Conservation (phyloP, 2,113 vertebrate genomes). For the Cyprinodon tularosa region DNA sequence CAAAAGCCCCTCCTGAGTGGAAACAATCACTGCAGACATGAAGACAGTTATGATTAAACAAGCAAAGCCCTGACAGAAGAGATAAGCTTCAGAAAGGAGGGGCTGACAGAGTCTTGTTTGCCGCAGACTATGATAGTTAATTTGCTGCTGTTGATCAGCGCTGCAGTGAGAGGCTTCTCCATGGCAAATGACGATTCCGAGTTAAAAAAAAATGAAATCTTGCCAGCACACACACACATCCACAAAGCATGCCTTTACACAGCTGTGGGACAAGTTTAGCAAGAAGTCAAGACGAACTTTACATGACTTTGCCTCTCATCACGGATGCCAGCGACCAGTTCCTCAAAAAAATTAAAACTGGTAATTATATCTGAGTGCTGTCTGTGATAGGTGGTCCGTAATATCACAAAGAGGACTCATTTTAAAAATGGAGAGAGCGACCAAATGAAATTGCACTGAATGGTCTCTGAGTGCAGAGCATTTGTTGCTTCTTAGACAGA, state of each 20-base stretch:
- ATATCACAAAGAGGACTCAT: conserved; percentile 35
- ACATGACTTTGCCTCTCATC: conserved; percentile 29
- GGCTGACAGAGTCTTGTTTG: conserved; percentile 45
- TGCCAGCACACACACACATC: background rate
- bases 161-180: conserved; percentile 42
- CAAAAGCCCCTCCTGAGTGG: conserved; percentile 60
- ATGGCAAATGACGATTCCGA: conserved; percentile 36
- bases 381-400: conserved; percentile 4
- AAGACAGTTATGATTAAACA: conserved; percentile 67
- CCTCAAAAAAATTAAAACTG: conserved; percentile 20
- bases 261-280: background rate
- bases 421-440: conserved; percentile 35
- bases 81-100: conserved; percentile 65
- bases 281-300: conserved; percentile 43
- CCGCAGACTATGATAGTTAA: conserved; percentile 44
- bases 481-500: conserved; percentile 15
- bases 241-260: background rate
- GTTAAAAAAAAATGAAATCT: conserved; percentile 4
- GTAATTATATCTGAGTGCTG: conserved; percentile 35
- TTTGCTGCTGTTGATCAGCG: conserved; percentile 44
- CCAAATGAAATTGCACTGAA: conserved; percentile 30
- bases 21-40: conserved; percentile 64
- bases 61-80: conserved; percentile 57
- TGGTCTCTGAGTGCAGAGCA: conserved; percentile 6
- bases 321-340: conserved; percentile 9